phyloP scores from a whole-genome alignment of 1,140 invertebrate genomes.

The Lucilia cuprina region DNA sequence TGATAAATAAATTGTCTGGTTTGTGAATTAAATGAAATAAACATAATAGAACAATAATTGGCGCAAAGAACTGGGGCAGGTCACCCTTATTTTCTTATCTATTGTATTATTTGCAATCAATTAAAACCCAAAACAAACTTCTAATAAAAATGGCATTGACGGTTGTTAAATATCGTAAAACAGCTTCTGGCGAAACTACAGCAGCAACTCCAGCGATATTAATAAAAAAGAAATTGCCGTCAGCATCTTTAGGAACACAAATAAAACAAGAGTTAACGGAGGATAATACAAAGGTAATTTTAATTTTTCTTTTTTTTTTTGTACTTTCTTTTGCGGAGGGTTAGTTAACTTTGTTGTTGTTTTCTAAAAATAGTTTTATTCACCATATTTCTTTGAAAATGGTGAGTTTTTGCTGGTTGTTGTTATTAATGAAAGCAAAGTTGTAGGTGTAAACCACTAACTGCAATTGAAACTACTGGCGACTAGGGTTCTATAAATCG shows the following conservation, averaged over 20 bases:
- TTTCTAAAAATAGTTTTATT: neutral
- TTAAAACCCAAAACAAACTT: neutral
- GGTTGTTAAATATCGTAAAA: conserved; percentile 51
- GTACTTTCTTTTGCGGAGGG: neutral
- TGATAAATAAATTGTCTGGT: too few species aligned
- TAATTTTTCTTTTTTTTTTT: neutral
- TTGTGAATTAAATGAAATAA: neutral
- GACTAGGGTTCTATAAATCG: too few species aligned
- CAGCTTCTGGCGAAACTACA: conserved; percentile 24
- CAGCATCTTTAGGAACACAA: neutral
- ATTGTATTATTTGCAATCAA: conserved; percentile 3
- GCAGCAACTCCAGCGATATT: conserved; percentile 27
- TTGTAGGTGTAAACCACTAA: neutral
- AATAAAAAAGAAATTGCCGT: conserved; percentile 38
- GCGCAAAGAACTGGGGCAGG: conserved; percentile 2
- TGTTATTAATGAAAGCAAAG: neutral
- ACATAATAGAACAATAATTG: neutral
- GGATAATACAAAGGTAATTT: conserved; percentile 27
- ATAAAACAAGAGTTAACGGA: neutral
- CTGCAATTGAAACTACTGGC: too few species aligned
- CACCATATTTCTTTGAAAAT: neutral
- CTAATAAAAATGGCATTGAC: conserved; percentile 50
- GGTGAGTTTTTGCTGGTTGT: neutral
- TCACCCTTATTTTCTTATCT: neutral
- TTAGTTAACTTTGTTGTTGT: neutral